A percentile compares a stretch with the other conserved stretches of the same genome.
Conservation (phyloP, 2,113 vertebrate species). For the Rhinogobius similis region DNA sequence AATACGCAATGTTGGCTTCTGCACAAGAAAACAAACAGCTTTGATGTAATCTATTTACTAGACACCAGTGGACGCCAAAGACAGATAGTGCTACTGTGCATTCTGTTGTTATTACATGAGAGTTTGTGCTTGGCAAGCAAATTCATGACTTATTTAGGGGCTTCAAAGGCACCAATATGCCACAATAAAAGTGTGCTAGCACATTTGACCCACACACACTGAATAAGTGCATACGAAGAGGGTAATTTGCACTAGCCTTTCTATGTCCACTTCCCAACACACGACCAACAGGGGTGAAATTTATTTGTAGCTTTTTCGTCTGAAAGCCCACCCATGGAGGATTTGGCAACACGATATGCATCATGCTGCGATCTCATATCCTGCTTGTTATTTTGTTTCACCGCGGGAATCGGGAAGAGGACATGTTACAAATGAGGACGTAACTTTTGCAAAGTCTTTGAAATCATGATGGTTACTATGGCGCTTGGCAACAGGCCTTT, state of each 20-base stretch:
- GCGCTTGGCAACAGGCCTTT: conserved; percentile 13
- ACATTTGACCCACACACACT: neutral
- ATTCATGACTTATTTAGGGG: conserved; percentile 5
- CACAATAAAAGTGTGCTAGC: neutral
- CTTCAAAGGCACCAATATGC: neutral
- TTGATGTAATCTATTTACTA: conserved; percentile 26
- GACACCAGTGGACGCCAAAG: conserved; percentile 12
- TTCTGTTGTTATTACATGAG: neutral
- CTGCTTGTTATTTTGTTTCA: conserved; percentile 36
- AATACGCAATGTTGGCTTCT: neutral
- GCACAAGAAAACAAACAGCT: conserved; percentile 15
- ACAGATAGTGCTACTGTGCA: neutral
- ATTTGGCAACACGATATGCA: conserved; percentile 34
- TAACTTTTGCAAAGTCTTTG: conserved; percentile 46
- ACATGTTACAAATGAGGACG: conserved; percentile 2
- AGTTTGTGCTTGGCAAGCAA: conserved; percentile 1
- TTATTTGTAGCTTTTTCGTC: conserved; percentile 38
- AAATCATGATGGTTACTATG: neutral
- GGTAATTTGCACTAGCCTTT: neutral
- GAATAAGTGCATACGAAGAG: neutral
- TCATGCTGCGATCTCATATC: conserved; percentile 61
- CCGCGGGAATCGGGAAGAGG: conserved; percentile 24
- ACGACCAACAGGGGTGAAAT: conserved; percentile 47
- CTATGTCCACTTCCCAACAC: conserved; percentile 7
- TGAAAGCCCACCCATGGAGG: conserved; percentile 41